Base-by-base conservation (phyloP, 2,797 vertebrate species). In the Acanthornis magna region DNA sequence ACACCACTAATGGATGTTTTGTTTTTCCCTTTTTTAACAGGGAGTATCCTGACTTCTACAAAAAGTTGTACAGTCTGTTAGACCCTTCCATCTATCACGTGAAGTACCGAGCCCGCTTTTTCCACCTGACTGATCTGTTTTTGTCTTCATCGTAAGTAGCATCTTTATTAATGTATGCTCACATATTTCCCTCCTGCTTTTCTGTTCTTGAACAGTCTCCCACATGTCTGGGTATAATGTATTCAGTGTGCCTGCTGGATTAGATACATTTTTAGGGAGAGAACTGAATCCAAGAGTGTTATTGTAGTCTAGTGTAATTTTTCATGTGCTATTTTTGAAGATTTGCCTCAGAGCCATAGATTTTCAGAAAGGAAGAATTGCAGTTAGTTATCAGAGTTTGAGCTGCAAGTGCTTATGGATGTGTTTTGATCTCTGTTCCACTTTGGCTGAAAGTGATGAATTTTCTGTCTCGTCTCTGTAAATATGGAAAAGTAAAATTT, bases 1-100 rank as follows among this genome's bases (percentile, higher is more conserved):
- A 34, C 34, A 15, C 50, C 55, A 13, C 42, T 85, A 17, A 76
- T 42, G 16, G 40, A 36, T 50, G 19, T 32, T 66, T 11, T 30
- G 8, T 60, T 91, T 84, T 58, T 70, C 15, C 40, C 32, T n/a
- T 60, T 57, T 17, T 25, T 3, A n/a, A 16, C 95, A 99, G 99
- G 91, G 99, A 99, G 88, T 99, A 99, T 76, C 99, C 99, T 3
- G 98, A 99, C 90, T 99, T 99, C 94, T 99, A 99, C 96, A 98
- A 97, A 85, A 99, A 99, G 88, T 96, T 99, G 58, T 99, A 99
- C 80, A 98, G 97, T 79, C 98, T 99, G 17, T 97, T 99, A 40
- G 98, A 99, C n/a, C 98, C 99, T 0, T 99, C 99, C 2, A 53
- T 99, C 76, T 99, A 99, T 91, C 99, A 99, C 0, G 98, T 98